Evolutionary conservation across 2,113 vertebrate genomes (phyloP), one percentile per base, ranked within the genome.

Genomic region (Nycticryphes semicollaris): DNA sequence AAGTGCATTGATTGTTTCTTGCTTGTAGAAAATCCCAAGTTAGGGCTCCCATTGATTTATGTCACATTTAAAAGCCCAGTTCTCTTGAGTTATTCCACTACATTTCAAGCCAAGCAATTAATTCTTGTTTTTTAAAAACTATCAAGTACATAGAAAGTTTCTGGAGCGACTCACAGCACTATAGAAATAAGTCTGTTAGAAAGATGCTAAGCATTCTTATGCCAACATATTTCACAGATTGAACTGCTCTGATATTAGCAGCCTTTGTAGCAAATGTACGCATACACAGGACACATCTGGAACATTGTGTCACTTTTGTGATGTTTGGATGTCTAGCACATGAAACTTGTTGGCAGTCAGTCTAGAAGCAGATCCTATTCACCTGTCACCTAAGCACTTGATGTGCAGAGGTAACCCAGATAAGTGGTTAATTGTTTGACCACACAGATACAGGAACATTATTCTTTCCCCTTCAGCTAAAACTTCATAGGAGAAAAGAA

Each of bases 11-110:
- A 98, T 97, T 98, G 90, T 93, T 97, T 97, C 94, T 95, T 97
- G 80, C 96, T 93, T 89, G 79, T 93, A 96, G 94, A 98, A 98
- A 98, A 98, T 96, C 96, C 96, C 43, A 69, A 94, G 91, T 97
- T 98, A 96, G 84, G 94, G 78, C 74, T 92, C 28, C 59, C 91
- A 98, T 97, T 97, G 97, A 98, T 98, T 98, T 97, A 97, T 96
- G 94, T 96, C 96, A 95, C 75, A 85, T 96, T 95, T 97, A 97
- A 98, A 98, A 97, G 95, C 95, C 86, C 74, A 33, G 79, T 95
- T 96, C 85, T 97, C 96, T 92, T 96, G 97, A 98, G 94, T 97
- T 98, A 97, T 97, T 97, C 89, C 84, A 94, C 63, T 78, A 67
- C 78, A 89, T 94, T 97, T 96, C 86, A 96, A 97, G 83, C 74